Conservation (phyloP, 2,113 vertebrate species). For the Oceanodroma tethys region DNA sequence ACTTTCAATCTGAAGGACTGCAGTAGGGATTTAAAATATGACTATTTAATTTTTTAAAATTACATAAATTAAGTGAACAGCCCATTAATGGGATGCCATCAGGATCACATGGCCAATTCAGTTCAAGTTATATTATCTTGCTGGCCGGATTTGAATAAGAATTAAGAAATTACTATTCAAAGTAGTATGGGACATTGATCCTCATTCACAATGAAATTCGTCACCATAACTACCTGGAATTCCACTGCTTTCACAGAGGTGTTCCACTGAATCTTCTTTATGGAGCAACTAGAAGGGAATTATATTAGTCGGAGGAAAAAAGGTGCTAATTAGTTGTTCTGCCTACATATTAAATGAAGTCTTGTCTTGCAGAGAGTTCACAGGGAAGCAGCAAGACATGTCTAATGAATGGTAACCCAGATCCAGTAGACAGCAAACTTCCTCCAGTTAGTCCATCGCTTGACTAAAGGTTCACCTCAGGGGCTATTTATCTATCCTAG, state of each 20-base stretch:
- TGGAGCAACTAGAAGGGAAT: constrained; percentile 45
- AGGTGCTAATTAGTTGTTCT: constrained; percentile 47
- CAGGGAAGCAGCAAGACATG: neutral
- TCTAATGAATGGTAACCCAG: neutral
- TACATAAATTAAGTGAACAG: constrained; percentile 82
- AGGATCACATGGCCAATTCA: constrained; percentile 78
- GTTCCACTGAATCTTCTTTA: constrained; percentile 65
- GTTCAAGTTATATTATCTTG: constrained; percentile 80
- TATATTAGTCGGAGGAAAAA: neutral
- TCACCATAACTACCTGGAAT: constrained; percentile 74
- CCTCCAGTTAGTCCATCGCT: neutral
- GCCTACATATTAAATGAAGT: constrained; percentile 40
- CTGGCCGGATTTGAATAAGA: constrained; percentile 78
- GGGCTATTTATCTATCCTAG: neutral
- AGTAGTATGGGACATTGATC: constrained; percentile 72
- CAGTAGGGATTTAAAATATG: constrained; percentile 76
- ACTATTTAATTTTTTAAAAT: constrained; percentile 82
- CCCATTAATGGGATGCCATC: constrained; percentile 78
- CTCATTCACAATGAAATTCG: constrained; percentile 75
- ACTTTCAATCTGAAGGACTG: constrained; percentile 73
- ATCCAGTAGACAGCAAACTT: neutral
- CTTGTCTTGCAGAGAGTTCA: neutral
- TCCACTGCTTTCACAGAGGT: constrained; percentile 44
- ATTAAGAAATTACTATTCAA: constrained; percentile 83
- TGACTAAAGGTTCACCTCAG: neutral